Evolutionary conservation across 1,140 invertebrate genomes (phyloP).

Genomic region (Pararge aegeria): DNA sequence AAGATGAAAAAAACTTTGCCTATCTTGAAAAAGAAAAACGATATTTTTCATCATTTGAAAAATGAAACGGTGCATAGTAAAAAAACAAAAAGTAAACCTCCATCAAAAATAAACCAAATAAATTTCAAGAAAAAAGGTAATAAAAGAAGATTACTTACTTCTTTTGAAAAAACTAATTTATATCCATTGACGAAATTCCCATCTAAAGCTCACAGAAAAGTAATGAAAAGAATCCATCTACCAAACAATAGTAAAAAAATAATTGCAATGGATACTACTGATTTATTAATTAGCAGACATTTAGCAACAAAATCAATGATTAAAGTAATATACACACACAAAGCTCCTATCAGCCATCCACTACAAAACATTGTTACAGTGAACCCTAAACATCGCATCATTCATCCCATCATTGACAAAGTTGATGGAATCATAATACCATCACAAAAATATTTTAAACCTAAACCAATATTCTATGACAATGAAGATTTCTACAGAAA

Average conservation of each 20-base stretch:
- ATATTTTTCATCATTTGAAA: background rate
- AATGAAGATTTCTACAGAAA: constrained; percentile 39
- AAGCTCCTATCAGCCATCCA: background rate
- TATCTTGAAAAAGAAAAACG: background rate
- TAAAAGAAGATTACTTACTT: constrained; percentile 25
- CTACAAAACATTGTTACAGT: background rate
- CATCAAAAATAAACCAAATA: background rate
- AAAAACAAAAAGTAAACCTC: background rate
- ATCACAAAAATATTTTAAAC: constrained; percentile 26
- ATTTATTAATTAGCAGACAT: constrained; percentile 41
- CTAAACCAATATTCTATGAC: constrained; percentile 27
- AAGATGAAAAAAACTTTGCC: background rate
- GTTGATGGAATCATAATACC: constrained; percentile 19
- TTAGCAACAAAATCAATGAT: constrained; percentile 18
- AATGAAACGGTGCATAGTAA: background rate
- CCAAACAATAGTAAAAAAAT: constrained; percentile 33
- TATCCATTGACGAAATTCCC: constrained; percentile 33
- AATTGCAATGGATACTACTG: constrained; percentile 39
- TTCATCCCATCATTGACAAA: constrained; percentile 38
- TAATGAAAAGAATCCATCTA: constrained; percentile 36
- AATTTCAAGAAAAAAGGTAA: background rate
- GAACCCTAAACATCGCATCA: constrained; percentile 25
- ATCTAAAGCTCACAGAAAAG: constrained; percentile 29
- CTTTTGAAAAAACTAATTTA: constrained; percentile 38
- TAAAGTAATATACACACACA: constrained; percentile 14